Evolutionary conservation across 1,140 invertebrate species (phyloP), one percentile per base, ranked within the genome.

Genomic region (Episyrphus balteatus): DNA sequence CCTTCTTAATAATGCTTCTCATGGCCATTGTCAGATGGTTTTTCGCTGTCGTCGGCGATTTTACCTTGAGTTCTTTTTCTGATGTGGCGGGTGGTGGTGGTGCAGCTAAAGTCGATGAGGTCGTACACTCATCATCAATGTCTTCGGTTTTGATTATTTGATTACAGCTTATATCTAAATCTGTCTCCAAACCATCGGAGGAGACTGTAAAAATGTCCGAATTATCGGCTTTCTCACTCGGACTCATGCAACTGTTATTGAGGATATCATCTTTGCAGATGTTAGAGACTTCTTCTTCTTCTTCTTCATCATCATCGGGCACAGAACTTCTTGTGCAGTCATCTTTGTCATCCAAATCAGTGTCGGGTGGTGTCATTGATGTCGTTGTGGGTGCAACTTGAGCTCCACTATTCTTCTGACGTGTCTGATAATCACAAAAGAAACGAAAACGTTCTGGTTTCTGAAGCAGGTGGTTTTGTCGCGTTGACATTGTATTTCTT

Each of bases 151-250:
- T 49, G 47, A 14, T 26, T 31, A 26, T 52, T 47, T 14, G 43
- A 46, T 21, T 65, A 26, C 36, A 65, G 41, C 62, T 65, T n/a
- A 66, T 31, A 52, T 66, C 62, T 37, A 66, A 42, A 52, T 68
- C 64, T 0, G 64, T 67, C 13, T 67, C 64, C 33, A 67, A 34
- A 1, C 64, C 63, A 53, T 67, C 64, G 0, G 64, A 67, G 0
- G 64, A 67, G 0, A 67, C 64, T 0, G 64, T 67, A 17, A 67
- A 67, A 26, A 67, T 66, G 43, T 67, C 64, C 0, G 64, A 67
- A 46, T 62, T 64, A 17, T 67, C 64, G 10, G 63, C 38, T 12
- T 66, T 66, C 36, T 67, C 64, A 37, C 59, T 67, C 0, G 63
- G 59, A 30, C 63, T 63, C 11, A 66, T 59, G 38, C 62, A 65